Percentiles rank a stretch among this genome's conserved stretches.
Evolutionary conservation across 2,113 vertebrate species (phyloP).

Genomic region (Dermatemys mawii): DNA sequence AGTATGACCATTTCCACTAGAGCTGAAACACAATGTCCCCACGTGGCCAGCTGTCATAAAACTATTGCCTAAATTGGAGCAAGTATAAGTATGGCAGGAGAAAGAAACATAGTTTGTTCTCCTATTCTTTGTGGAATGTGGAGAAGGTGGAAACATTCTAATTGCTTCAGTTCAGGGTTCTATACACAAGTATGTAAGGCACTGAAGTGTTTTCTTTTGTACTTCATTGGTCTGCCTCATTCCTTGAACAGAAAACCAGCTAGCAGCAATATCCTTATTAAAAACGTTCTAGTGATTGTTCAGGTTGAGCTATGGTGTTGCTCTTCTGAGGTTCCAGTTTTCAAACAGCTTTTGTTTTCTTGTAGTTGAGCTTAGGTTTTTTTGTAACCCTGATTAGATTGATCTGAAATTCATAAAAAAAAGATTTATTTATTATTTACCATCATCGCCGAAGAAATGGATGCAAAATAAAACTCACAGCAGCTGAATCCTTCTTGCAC

Average conservation of each 20-base stretch:
- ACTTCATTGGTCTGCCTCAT: neutral
- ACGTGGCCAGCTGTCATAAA: constrained; percentile 20
- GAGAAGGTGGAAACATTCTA: neutral
- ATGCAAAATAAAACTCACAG: constrained; percentile 6
- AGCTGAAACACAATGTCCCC: neutral
- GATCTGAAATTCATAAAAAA: neutral
- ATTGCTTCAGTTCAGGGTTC: neutral
- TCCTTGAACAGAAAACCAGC: neutral
- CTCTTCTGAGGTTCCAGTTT: neutral
- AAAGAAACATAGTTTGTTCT: neutral
- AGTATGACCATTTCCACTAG: neutral
- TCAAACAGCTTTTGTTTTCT: neutral
- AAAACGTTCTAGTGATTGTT: neutral
- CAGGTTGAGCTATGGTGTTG: neutral
- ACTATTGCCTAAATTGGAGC: neutral
- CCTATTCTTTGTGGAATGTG: neutral
- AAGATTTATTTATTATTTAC: constrained; percentile 33
- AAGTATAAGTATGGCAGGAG: neutral
- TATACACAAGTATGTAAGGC: neutral
- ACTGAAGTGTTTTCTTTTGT: neutral
- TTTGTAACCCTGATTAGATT: neutral
- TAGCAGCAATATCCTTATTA: neutral
- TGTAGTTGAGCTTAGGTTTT: neutral
- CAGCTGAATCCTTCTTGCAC: neutral
- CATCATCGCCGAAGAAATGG: neutral